Evolutionary conservation across 2,888 invertebrate genomes (phyloP).

Genomic region (Apotomis capreana): DNA sequence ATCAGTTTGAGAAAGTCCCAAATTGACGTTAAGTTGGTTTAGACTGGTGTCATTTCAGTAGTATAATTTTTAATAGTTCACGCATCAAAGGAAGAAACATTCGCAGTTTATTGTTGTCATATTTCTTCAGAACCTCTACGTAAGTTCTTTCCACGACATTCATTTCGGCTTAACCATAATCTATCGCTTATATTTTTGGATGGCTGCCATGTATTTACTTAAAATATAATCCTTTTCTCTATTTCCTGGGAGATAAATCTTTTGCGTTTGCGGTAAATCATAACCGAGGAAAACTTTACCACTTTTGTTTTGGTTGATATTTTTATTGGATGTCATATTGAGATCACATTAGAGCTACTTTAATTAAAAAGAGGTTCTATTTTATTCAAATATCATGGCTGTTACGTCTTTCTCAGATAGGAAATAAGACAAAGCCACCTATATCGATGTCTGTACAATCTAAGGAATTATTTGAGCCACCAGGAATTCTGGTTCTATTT

Average conservation of each 20-base stretch:
- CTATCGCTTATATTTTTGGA: constrained; percentile 32
- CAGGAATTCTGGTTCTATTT: too few relatives aligned
- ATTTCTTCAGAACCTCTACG: constrained; percentile 1
- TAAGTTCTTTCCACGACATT: constrained; percentile 12
- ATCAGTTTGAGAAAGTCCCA: too few relatives aligned
- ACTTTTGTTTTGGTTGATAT: constrained; percentile 19
- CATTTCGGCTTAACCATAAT: constrained; percentile 23
- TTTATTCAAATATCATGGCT: not conserved
- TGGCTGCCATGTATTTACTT: constrained; percentile 36
- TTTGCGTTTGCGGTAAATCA: constrained; percentile 25
- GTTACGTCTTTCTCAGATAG: not conserved
- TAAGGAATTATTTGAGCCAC: too few relatives aligned
- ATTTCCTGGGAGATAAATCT: constrained; percentile 30
- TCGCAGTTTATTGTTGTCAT: not conserved
- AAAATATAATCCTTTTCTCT: constrained; percentile 30
- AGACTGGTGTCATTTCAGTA: too few relatives aligned
- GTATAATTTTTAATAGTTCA: too few relatives aligned
- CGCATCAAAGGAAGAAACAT: not conserved
- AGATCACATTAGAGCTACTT: too few relatives aligned
- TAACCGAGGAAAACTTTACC: constrained; percentile 3
- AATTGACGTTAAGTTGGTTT: too few relatives aligned
- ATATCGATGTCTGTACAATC: too few relatives aligned
- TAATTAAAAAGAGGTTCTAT: too few relatives aligned
- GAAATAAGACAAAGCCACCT: not conserved
- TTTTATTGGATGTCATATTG: not conserved